A percentile compares a stretch with the other conserved stretches of the same genome.
Conservation (phyloP, 2,888 invertebrate species). For the Parnassius apollo region DNA sequence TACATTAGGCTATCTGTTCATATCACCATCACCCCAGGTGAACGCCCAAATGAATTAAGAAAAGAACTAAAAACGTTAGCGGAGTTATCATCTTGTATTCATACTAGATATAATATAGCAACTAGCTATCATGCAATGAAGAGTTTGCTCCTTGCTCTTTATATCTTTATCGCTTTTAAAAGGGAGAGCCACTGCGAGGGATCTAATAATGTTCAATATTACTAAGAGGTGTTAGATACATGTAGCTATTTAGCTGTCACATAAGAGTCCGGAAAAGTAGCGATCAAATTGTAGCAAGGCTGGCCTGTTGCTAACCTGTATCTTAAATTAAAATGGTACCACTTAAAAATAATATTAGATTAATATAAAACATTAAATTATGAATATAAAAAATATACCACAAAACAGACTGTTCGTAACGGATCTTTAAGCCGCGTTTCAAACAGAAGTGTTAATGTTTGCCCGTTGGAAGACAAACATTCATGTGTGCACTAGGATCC, state of each 20-base stretch:
- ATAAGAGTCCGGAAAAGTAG: too few relatives aligned
- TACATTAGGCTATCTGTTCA: too few relatives aligned
- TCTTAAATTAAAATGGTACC: too few relatives aligned
- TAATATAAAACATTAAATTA: neutral
- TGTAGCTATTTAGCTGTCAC: neutral
- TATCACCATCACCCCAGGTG: too few relatives aligned
- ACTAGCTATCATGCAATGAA: constrained; percentile 6
- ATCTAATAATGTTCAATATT: constrained; percentile 15
- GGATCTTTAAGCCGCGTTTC: constrained; percentile 29
- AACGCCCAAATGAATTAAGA: too few relatives aligned
- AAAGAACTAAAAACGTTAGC: too few relatives aligned
- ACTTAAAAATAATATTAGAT: too few relatives aligned
- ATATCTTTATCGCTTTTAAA: constrained; percentile 9
- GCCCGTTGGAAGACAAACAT: constrained; percentile 40
- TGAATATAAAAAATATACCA: constrained; percentile 14
- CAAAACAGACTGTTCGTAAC: constrained; percentile 14
- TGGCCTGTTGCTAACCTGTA: too few relatives aligned
- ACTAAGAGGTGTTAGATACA: constrained; percentile 4
- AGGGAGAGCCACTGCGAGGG: constrained; percentile 13
- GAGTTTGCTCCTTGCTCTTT: constrained; percentile 12
- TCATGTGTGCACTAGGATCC: constrained; percentile 30
- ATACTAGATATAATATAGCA: too few relatives aligned
- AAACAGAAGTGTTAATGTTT: constrained; percentile 57
- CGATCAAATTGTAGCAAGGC: too few relatives aligned
- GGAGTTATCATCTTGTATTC: too few relatives aligned